phyloP scores from a whole-genome alignment of 2,888 invertebrate species.

The Diachrysia chrysitis region DNA sequence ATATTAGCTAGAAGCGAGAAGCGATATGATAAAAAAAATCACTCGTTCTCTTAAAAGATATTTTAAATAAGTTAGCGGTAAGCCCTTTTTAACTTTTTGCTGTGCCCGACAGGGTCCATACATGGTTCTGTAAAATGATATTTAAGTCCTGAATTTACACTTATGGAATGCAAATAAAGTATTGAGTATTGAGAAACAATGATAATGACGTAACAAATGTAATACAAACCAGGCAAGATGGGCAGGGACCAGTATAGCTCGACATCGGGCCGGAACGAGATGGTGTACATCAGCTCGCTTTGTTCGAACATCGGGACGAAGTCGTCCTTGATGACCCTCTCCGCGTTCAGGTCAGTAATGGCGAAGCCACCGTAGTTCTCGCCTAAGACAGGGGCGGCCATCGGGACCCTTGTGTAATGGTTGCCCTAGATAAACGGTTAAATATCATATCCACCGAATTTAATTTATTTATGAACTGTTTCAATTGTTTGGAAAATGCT shows the following conservation, averaged over 20 bases:
- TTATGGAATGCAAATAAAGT: too few species aligned
- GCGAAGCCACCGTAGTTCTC: constrained; percentile 80
- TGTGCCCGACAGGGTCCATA: too few species aligned
- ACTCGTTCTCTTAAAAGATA: too few species aligned
- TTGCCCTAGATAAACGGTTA: constrained; percentile 65
- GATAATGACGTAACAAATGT: too few species aligned
- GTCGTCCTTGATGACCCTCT: constrained; percentile 74
- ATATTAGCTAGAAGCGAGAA: too few species aligned
- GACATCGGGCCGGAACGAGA: constrained; percentile 69
- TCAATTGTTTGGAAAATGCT: too few species aligned
- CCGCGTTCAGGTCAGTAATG: constrained; percentile 76
- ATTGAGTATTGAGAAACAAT: too few species aligned
- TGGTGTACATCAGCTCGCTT: constrained; percentile 82
- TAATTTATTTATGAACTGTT: background rate
- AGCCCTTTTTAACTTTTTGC: too few species aligned
- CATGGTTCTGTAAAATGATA: too few species aligned
- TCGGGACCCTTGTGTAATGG: constrained; percentile 73
- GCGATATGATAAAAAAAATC: too few species aligned
- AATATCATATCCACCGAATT: background rate
- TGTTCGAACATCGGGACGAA: constrained; percentile 77
- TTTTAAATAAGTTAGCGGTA: too few species aligned
- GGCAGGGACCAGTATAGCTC: constrained; percentile 84
- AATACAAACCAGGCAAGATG: constrained; percentile 76
- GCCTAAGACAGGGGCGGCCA: constrained; percentile 81
- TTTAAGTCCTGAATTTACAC: too few species aligned